A percentile compares a stretch with the other conserved stretches of the same genome.
phyloP scores from a whole-genome alignment of 2,797 vertebrate species.

The Saguinus oedipus region DNA sequence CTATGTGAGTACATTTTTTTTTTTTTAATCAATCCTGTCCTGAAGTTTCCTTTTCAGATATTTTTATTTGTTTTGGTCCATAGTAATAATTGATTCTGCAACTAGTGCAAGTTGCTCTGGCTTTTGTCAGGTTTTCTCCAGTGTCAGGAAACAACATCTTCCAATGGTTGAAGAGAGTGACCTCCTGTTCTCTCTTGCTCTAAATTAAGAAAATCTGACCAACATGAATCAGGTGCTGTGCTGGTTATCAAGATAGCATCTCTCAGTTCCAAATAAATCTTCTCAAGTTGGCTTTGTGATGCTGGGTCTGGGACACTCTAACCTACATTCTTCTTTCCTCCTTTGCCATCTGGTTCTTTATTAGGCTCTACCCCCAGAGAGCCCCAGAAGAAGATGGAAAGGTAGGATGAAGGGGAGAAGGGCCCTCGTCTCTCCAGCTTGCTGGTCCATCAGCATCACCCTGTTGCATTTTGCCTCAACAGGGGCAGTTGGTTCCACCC shows the following conservation, averaged over 20 bases:
- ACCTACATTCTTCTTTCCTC: neutral
- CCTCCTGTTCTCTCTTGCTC: neutral
- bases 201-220: neutral
- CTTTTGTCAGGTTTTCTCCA: slow-evolving; percentile 11
- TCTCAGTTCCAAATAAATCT: neutral
- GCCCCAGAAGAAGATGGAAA: neutral
- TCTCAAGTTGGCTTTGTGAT: neutral
- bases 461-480: neutral
- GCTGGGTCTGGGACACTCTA: neutral
- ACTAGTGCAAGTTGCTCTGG: neutral
- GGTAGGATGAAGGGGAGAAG: neutral
- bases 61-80: neutral
- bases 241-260: neutral
- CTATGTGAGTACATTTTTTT: too few relatives aligned
- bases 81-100: neutral
- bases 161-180: neutral
- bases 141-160: neutral
- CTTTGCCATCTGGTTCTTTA: too few relatives aligned
- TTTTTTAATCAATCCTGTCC: neutral
- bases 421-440: neutral
- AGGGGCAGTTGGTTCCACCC: neutral
- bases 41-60: neutral
- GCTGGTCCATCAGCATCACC: neutral
- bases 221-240: neutral
- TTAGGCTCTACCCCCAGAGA: neutral